phyloP scores from a whole-genome alignment of 2,797 vertebrate species.

The Alcedo atthis region DNA sequence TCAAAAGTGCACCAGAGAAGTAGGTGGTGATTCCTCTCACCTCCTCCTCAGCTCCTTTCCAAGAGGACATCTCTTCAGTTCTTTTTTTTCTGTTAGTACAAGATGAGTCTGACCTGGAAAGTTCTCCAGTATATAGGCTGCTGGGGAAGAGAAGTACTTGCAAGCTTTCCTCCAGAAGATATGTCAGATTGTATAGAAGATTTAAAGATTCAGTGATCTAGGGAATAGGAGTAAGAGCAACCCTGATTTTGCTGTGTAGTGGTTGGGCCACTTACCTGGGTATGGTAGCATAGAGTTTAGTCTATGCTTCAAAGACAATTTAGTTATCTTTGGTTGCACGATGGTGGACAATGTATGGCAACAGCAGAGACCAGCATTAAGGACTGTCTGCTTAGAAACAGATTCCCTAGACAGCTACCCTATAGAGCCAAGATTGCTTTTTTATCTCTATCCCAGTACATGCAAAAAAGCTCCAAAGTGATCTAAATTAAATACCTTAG shows the following conservation, averaged over 20 bases:
- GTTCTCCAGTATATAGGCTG: background rate
- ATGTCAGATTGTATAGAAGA: background rate
- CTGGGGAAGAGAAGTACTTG: background rate
- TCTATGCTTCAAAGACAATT: background rate
- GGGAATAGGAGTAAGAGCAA: background rate
- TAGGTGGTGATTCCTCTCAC: conserved; percentile 54
- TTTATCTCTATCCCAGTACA: background rate
- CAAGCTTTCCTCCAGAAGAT: background rate
- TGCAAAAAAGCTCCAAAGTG: background rate
- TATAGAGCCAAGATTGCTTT: background rate
- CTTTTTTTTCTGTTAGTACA: conserved; percentile 10
- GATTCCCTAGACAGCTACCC: background rate
- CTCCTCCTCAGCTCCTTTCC: conserved; percentile 26
- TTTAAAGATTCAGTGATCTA: background rate
- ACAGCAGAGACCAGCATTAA: background rate
- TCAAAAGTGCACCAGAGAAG: background rate
- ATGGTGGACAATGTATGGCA: background rate
- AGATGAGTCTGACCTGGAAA: conserved; percentile 7
- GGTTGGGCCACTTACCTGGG: background rate
- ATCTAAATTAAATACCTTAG: background rate
- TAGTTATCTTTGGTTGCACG: background rate
- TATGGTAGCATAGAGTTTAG: background rate
- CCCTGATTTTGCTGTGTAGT: background rate
- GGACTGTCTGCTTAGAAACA: background rate
- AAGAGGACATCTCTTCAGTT: background rate